Base-by-base conservation (phyloP, 2,888 invertebrate genomes). In the Hypercompe scribonia region DNA sequence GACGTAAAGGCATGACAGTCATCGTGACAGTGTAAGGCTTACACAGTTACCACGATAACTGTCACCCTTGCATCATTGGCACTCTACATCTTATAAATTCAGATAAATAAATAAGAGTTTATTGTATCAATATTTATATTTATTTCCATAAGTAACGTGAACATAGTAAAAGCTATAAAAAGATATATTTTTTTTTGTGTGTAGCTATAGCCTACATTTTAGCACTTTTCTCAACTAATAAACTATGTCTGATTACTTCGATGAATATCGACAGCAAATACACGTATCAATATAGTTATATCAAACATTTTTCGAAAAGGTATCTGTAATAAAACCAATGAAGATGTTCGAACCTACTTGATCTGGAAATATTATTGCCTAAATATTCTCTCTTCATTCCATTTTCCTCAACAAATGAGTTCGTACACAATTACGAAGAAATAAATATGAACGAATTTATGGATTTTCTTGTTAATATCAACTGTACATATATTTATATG, bases 371-470 rank as follows among this genome's bases (percentile, higher is more conserved):
- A 50, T 63, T 50, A 68, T 68, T 68, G 34, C 5, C 13, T 63
- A 46, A 28, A 54, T 63, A 39, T 67, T 63, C 46, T 68, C 34
- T 39, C 28, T 50, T 65, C 28, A 36, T 65, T 66, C 24, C 36
- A 31, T 71, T 65, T 71, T 50, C 71, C 46, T 71, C 50, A 65
- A 54, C 50, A 54, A 71, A 71, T 71, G 65, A 71, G 39, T 24
- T 42, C 5, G 46, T 64, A 28, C 46, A 63, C 39, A 65, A 28
- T 28, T 46, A 36, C 36, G 36, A 36, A 36, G n/a, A 50, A 28
- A 28, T 65, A 54, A 65, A 54, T 54, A 58, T 42, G 71, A 18
- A 65, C 39, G 10, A 42, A 58, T 46, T 61, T 67, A 46, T 67
- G 24, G 5, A 34, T 65, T 61, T 24, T 21, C 1, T 39, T 65